Percentiles rank a stretch among this genome's conserved stretches.
These are phyloP conservation scores for Eidolon dupreanum DNA, from an alignment of 2,797 vertebrate species.

Conservation along the genomic window DNA sequence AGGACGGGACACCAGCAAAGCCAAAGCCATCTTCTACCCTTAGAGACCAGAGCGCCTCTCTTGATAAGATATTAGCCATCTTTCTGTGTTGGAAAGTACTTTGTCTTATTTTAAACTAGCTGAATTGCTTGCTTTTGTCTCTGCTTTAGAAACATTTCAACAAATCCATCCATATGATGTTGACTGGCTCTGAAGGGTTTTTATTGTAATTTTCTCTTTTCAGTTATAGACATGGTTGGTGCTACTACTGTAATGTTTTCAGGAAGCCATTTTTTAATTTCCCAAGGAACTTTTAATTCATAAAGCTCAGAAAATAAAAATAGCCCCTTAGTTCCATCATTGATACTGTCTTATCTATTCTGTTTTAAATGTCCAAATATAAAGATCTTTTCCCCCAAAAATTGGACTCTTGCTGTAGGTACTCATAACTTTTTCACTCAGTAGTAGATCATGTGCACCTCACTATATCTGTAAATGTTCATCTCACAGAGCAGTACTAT, in stretches of 20 bases:
- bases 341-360: neutral
- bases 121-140: neutral
- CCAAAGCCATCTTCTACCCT: neutral
- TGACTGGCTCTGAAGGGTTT: neutral
- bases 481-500: neutral
- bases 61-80: neutral
- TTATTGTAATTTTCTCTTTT: neutral
- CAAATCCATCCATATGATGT: neutral
- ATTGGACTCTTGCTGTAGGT: neutral
- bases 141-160: neutral
- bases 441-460: neutral
- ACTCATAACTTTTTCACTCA: neutral
- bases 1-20: neutral
- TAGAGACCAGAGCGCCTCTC: too few species aligned
- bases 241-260: neutral
- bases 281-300: neutral
- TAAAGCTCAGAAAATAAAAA: neutral
- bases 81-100: neutral
- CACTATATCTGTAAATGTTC: neutral
- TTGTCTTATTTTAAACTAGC: conserved; percentile 1
- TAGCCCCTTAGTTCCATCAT: neutral
- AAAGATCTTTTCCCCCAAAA: neutral
- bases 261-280: neutral
- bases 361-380: neutral
- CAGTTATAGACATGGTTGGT: neutral